Percentiles rank a stretch among this genome's conserved stretches.
These are phyloP conservation scores for Cotesia glomerata DNA, from an alignment of 1,140 invertebrate genomes.

Conservation along the genomic window DNA sequence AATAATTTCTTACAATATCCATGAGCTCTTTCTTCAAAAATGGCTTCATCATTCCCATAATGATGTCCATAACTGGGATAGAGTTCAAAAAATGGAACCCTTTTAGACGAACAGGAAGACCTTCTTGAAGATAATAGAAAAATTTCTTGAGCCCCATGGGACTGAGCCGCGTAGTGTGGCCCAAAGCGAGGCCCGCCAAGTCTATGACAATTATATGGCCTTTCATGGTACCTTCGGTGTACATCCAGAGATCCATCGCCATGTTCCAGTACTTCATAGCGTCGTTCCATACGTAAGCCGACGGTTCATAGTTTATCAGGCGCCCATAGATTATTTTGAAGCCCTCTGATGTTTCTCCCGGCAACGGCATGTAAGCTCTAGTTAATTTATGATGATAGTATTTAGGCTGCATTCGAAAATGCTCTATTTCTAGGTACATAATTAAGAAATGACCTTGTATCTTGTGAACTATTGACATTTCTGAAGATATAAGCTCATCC, in stretches of 20 bases:
- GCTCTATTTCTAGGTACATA: too few relatives aligned
- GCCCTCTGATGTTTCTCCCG: constrained; percentile 63
- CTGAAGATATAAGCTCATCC: too few relatives aligned
- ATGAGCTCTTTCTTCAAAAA: constrained; percentile 74
- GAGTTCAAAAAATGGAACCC: constrained; percentile 74
- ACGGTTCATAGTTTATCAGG: constrained; percentile 65
- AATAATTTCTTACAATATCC: constrained; percentile 58
- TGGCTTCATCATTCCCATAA: constrained; percentile 71
- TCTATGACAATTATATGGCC: constrained; percentile 70
- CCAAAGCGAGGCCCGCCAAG: constrained; percentile 64
- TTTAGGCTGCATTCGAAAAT: too few relatives aligned
- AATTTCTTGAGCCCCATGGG: constrained; percentile 69
- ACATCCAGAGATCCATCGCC: constrained; percentile 65
- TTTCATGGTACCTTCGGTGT: constrained; percentile 63
- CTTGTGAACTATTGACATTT: too few relatives aligned
- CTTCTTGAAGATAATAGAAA: constrained; percentile 71
- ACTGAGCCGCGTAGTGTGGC: constrained; percentile 68
- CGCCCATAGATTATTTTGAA: constrained; percentile 63
- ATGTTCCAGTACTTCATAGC: constrained; percentile 64
- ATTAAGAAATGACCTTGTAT: too few relatives aligned
- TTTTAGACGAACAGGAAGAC: constrained; percentile 69
- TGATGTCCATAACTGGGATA: constrained; percentile 71
- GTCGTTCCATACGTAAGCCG: constrained; percentile 66
- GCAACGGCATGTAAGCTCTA: constrained; percentile 42
- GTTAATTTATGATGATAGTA: too few relatives aligned